Evolutionary conservation across 2,888 invertebrate species (phyloP).

Genomic region (Minunthozetes semirufus): DNA sequence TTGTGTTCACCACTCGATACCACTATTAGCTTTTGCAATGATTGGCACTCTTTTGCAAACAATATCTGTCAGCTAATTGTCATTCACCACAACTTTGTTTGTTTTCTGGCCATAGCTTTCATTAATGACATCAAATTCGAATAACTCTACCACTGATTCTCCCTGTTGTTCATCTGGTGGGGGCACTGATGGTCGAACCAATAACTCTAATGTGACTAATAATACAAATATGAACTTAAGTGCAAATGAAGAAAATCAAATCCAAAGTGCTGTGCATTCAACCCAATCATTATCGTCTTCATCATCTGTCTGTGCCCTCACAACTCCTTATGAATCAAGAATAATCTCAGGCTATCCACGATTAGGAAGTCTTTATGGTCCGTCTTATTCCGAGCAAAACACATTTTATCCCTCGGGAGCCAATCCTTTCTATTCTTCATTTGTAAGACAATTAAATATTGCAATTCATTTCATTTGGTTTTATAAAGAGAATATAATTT

Average conservation of each 20-base stretch:
- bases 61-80: background rate
- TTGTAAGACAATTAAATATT: conserved; percentile 39
- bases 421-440: conserved; percentile 38
- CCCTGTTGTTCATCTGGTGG: background rate
- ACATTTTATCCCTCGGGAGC: conserved; percentile 27
- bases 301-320: background rate
- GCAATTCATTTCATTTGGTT: conserved; percentile 34
- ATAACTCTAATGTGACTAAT: background rate
- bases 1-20: background rate
- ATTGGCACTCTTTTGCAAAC: background rate
- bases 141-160: background rate
- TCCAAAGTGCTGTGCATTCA: background rate
- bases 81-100: background rate
- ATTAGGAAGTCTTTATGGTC: conserved; percentile 31
- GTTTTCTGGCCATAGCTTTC: conserved; percentile 2
- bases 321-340: conserved; percentile 34
- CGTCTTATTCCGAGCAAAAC: conserved; percentile 23
- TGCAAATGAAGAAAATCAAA: background rate
- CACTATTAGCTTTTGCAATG: background rate
- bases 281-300: conserved; percentile 14
- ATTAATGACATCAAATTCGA: background rate
- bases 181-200: background rate
- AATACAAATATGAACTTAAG: background rate
- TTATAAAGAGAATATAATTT: background rate
- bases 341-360: conserved; percentile 36